Evolutionary conservation across 2,113 vertebrate genomes (phyloP), one percentile per base, ranked within the genome.

Genomic region (Microtus oregoni): DNA sequence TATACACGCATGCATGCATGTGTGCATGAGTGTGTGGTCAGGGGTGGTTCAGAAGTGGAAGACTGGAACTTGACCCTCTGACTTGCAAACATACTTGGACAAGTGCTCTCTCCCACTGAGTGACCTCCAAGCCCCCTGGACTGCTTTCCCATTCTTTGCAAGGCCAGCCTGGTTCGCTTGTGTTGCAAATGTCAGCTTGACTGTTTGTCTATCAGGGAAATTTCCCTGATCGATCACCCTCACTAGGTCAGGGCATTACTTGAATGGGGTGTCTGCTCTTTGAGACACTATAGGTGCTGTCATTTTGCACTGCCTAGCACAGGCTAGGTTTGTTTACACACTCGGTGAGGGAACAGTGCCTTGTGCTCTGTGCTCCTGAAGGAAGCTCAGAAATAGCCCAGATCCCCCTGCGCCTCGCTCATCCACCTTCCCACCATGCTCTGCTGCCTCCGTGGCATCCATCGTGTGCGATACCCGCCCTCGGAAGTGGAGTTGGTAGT

Each of bases 1-100:
- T 55, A 0, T 5, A 58, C 17, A 58, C 5, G 5, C 55, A 6
- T 17, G 0, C 5, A 4, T 15, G 4, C 55, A 5, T 17, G 4
- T 55, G 55, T 55, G 55, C 55, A 15, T 82, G 79, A 1, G 20
- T 38, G 22, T 83, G 58, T 44, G 12, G 20, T 76, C 35, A 6
- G 24, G 55, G 28, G 24, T 19, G 24, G 26, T 44, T 85, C 14
- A 65, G 81, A 85, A 30, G 14, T 30, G n/a, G 24, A 85, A 85
- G 58, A 41, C n/a, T 65, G 24, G 58, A 44, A 65, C 10, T 47
- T 50, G 83, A 86, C 47, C 61, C 17, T 86, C 19, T 41, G 63
- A 86, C 63, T 19, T 22, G 41, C 28, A 68, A 2, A 4, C 41
- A 13, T 35, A 41, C 28, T 67, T 67, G 10, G 15, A 14, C 76